These are phyloP conservation scores for Parnassius mnemosyne DNA, from an alignment of 2,888 invertebrate genomes.

Conservation along the genomic window DNA sequence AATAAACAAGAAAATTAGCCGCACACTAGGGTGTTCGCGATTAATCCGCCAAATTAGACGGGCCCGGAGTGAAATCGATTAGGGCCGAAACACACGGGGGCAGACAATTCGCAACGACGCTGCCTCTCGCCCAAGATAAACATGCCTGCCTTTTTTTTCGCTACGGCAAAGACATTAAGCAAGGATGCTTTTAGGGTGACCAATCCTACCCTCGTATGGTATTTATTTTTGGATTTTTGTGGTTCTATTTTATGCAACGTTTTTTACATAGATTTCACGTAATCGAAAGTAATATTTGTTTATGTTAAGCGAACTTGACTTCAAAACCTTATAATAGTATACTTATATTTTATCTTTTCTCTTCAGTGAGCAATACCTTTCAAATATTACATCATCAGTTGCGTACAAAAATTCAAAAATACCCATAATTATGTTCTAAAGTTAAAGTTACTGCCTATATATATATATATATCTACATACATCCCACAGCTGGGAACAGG, in stretches of 20 bases:
- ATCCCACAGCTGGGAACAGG: no score
- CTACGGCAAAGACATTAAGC: constrained; percentile 78
- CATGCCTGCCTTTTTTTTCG: constrained; percentile 74
- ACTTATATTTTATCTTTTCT: no score
- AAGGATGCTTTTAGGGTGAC: constrained; percentile 65
- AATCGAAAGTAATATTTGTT: no score
- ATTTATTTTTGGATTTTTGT: constrained; percentile 1
- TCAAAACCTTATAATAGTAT: no score
- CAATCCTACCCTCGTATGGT: constrained; percentile 28
- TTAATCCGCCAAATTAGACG: constrained; percentile 78
- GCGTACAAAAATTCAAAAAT: no score
- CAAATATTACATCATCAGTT: no score
- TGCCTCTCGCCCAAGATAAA: constrained; percentile 74
- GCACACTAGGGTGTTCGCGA: constrained; percentile 74
- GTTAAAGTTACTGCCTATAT: no score
- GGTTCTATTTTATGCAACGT: background rate
- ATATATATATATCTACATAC: no score
- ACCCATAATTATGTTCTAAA: no score
- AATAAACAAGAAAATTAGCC: constrained; percentile 74
- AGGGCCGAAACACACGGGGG: constrained; percentile 50
- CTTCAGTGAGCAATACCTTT: no score
- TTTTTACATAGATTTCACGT: background rate
- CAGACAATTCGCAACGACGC: constrained; percentile 64
- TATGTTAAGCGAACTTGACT: no score
- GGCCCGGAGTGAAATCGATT: constrained; percentile 76